Base-by-base conservation (phyloP, 2,888 invertebrate genomes). In the Ischnus inquisitorius region DNA sequence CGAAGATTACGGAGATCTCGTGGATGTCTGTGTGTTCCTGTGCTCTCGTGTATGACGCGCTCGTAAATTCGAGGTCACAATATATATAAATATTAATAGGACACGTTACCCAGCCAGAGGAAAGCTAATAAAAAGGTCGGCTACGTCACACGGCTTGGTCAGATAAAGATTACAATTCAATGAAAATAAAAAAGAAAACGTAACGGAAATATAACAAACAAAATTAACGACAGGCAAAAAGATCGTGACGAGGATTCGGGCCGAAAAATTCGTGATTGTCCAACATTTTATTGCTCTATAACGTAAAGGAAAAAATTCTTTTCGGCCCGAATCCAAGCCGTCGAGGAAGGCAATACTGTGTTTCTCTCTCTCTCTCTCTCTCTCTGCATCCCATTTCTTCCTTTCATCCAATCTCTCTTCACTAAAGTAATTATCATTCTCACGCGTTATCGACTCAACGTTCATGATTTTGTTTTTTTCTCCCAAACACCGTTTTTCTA, bases 301-400 rank as follows among this genome's bases (percentile, higher is more conserved):
- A 93, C 89, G 88, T 89, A 92, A 91, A 91, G 86, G 85, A 82
- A 83, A n/a, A 88, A 88, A 89, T 88, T 64, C 34, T 84, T 88
- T 82, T 83, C 89, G 89, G 88, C 85, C 87, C 90, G 88, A 90
- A 89, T 86, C 88, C 88, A 87, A 87, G 88, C 88, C 88, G 84
- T 85, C 87, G 87, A 90, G 90, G 90, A 92, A 93, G 92, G 93
- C 92, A 92, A 92, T 92, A 90, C 92, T 92, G 92, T 92, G 92
- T 92, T 90, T 80, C 34, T 79, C 43, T 81, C 79, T 79, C 72
- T 78, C 46, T 62, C 65, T 80, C 16, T 79, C 79, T 64, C 65
- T 67, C 54, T 80, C 41, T 64, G 4, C 62, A 62, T 75, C 75
- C 46, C 54, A 19, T 51, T n/a, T 74, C 60, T 64, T 48, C 64